Conservation (phyloP, 2,113 vertebrate species). For the Anarhynchus alexandrinus region DNA sequence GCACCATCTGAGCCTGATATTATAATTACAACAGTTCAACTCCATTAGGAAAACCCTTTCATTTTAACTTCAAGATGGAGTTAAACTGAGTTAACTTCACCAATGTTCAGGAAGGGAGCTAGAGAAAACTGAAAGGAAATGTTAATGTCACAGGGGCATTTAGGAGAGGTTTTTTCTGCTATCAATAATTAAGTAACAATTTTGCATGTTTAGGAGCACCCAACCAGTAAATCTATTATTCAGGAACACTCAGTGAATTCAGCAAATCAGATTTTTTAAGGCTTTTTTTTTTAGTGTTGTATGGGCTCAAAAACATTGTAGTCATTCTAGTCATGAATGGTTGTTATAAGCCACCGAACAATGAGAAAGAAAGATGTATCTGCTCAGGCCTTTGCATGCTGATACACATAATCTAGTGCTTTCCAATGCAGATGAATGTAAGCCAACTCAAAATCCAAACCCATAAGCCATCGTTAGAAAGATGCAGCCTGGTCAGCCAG, state of each 20-base stretch:
- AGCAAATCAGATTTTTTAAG: not conserved
- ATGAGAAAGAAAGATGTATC: not conserved
- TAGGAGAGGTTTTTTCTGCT: not conserved
- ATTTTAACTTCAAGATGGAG: slow-evolving; percentile 1
- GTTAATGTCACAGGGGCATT: not conserved
- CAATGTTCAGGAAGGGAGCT: not conserved
- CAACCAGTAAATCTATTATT: not conserved
- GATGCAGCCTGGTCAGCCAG: not conserved
- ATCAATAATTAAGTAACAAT: not conserved
- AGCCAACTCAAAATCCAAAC: not conserved
- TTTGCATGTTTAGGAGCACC: not conserved
- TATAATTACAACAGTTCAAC: not conserved
- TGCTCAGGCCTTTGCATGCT: not conserved
- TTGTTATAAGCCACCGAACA: not conserved
- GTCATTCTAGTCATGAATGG: not conserved
- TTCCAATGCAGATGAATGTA: not conserved
- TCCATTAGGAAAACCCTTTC: not conserved
- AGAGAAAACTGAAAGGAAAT: not conserved
- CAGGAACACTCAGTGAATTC: not conserved
- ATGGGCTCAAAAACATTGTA: not conserved
- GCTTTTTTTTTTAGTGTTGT: not conserved
- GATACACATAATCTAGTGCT: not conserved
- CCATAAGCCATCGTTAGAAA: rapidly evolving
- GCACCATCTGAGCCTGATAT: not conserved
- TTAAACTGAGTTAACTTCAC: not conserved